Conservation (phyloP, 2,888 invertebrate genomes). For the Trilocha varians region DNA sequence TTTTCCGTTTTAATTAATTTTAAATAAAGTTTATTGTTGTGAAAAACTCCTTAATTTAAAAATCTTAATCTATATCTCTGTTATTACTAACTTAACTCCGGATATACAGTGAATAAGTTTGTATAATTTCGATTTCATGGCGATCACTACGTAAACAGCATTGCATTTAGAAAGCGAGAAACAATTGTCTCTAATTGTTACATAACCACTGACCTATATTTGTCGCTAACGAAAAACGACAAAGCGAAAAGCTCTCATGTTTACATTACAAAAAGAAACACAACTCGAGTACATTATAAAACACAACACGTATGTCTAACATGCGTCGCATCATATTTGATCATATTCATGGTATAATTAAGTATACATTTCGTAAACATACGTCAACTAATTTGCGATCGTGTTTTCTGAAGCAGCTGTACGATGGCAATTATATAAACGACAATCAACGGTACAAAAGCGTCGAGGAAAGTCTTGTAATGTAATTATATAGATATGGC, state of each 20-base stretch:
- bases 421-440: slow-evolving; percentile 57
- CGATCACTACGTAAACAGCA: slow-evolving; percentile 31
- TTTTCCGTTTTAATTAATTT: too few relatives aligned
- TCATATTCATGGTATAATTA: slow-evolving; percentile 40
- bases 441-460: slow-evolving; percentile 61
- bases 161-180: slow-evolving; percentile 54
- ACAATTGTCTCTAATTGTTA: slow-evolving; percentile 50
- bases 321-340: slow-evolving; percentile 22
- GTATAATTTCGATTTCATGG: slow-evolving; percentile 32
- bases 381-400: slow-evolving; percentile 40
- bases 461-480: slow-evolving; percentile 56
- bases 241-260: slow-evolving; percentile 11
- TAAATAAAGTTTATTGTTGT: too few relatives aligned
- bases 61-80: too few relatives aligned
- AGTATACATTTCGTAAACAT: slow-evolving; percentile 49
- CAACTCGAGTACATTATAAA: slow-evolving; percentile 4
- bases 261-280: slow-evolving; percentile 2
- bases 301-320: neutral
- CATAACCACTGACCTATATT: slow-evolving; percentile 41
- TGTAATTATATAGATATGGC: slow-evolving; percentile 58
- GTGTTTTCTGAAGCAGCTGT: slow-evolving; percentile 29
- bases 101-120: neutral
- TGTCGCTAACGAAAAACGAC: slow-evolving; percentile 16
- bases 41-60: too few relatives aligned
- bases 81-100: too few relatives aligned